A percentile compares a stretch with the other conserved stretches of the same genome.
These are phyloP conservation scores for Pogonocherus hispidulus DNA, from an alignment of 2,888 invertebrate genomes.

Conservation along the genomic window DNA sequence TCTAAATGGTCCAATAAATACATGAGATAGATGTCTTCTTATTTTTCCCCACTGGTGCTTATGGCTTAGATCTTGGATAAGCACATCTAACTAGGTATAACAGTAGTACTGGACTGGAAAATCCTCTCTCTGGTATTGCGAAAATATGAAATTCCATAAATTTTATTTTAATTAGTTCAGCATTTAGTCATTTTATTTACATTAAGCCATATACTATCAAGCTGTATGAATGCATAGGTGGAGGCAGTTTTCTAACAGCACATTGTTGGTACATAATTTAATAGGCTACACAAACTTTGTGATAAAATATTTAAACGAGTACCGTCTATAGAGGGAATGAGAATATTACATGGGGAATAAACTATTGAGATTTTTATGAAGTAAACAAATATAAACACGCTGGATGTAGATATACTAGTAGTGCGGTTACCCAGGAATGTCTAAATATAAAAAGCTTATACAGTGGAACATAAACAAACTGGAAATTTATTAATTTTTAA, in stretches of 20 bases:
- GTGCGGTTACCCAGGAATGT: neutral
- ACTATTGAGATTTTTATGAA: slow-evolving; percentile 4
- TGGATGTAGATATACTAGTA: neutral
- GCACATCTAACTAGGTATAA: too few species aligned
- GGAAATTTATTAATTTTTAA: neutral
- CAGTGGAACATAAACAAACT: neutral
- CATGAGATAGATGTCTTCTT: too few species aligned
- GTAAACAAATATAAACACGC: slow-evolving; percentile 10
- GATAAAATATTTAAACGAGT: slow-evolving; percentile 11
- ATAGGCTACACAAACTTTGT: slow-evolving; percentile 4
- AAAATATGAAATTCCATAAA: too few species aligned
- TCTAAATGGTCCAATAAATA: too few species aligned
- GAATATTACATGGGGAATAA: neutral
- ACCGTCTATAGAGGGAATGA: neutral
- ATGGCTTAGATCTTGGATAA: too few species aligned
- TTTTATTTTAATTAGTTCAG: too few species aligned
- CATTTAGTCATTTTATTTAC: too few species aligned
- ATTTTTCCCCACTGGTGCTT: too few species aligned
- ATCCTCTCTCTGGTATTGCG: too few species aligned
- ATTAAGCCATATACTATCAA: too few species aligned
- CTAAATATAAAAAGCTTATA: slow-evolving; percentile 16
- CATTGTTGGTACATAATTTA: neutral
- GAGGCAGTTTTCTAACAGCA: neutral
- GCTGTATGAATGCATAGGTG: neutral
- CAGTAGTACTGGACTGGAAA: too few species aligned